Evolutionary conservation across 2,113 vertebrate species (phyloP).

Genomic region (Corythaeola cristata): DNA sequence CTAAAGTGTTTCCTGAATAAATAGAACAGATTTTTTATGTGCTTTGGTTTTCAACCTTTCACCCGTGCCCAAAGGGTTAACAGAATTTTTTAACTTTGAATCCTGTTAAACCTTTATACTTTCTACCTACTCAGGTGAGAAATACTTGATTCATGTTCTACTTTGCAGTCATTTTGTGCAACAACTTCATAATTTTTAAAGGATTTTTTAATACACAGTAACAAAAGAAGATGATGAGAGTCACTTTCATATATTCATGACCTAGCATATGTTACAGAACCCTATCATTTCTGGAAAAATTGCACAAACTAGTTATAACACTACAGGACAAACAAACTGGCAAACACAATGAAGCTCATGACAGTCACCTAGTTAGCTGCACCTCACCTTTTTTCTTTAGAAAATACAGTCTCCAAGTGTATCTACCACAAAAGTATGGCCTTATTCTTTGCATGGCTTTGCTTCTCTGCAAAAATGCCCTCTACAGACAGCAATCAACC

Average conservation of each 20-base stretch:
- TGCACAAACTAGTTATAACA: background rate
- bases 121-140: background rate
- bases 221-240: background rate
- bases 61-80: background rate
- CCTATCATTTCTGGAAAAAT: background rate
- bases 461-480: background rate
- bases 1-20: background rate
- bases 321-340: background rate
- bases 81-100: background rate
- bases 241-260: background rate
- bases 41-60: background rate
- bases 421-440: background rate
- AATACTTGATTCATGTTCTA: background rate
- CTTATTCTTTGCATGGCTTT: background rate
- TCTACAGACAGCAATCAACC: background rate
- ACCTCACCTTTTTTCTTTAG: no score
- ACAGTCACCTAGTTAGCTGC: background rate
- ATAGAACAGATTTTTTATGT: background rate
- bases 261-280: background rate
- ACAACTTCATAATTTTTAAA: background rate
- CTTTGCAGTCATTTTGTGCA: background rate
- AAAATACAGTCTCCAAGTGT: background rate
- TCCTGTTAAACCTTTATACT: background rate
- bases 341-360: background rate
- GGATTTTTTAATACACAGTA: background rate